Percentiles rank a stretch among this genome's conserved stretches.
These are phyloP conservation scores for Hecatera dysodea DNA, from an alignment of 2,888 invertebrate genomes.

Conservation along the genomic window DNA sequence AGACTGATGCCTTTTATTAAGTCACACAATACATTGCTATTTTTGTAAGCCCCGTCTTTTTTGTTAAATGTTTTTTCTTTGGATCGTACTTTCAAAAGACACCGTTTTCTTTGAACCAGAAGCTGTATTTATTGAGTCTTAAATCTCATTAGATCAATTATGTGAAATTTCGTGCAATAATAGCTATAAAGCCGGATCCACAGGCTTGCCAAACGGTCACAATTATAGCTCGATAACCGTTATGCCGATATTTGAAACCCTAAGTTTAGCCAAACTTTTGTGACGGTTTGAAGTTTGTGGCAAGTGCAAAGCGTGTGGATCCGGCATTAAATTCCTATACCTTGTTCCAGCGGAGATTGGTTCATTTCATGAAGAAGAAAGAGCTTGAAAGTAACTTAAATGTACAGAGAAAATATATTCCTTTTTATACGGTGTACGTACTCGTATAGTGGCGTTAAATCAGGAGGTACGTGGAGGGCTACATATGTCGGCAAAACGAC, in stretches of 20 bases:
- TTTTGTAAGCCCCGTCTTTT: neutral
- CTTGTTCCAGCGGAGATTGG: slow-evolving; percentile 12
- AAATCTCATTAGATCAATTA: slow-evolving; percentile 39
- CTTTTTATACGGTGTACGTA: neutral
- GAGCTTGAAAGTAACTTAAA: neutral
- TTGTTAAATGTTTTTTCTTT: neutral
- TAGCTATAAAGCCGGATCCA: slow-evolving; percentile 19
- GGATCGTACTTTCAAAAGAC: neutral
- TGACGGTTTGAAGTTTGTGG: too few relatives aligned
- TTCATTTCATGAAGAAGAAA: neutral
- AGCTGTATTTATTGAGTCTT: slow-evolving; percentile 11
- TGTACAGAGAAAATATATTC: slow-evolving; percentile 10
- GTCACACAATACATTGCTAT: neutral
- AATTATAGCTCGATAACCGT: too few relatives aligned
- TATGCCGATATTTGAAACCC: too few relatives aligned
- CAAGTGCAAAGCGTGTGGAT: too few relatives aligned
- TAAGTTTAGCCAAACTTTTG: too few relatives aligned
- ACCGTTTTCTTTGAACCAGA: slow-evolving; percentile 13
- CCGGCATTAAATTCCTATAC: slow-evolving; percentile 22
- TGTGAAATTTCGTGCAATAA: slow-evolving; percentile 5
- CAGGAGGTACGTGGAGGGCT: slow-evolving; percentile 44
- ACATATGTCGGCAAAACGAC: slow-evolving; percentile 51
- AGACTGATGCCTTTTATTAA: neutral
- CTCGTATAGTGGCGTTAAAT: slow-evolving; percentile 25
- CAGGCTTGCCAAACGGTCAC: too few relatives aligned